These are phyloP conservation scores for Agelas oroides DNA, from an alignment of 37 sponge, comb jelly and placozoan species.

Conservation along the genomic window DNA sequence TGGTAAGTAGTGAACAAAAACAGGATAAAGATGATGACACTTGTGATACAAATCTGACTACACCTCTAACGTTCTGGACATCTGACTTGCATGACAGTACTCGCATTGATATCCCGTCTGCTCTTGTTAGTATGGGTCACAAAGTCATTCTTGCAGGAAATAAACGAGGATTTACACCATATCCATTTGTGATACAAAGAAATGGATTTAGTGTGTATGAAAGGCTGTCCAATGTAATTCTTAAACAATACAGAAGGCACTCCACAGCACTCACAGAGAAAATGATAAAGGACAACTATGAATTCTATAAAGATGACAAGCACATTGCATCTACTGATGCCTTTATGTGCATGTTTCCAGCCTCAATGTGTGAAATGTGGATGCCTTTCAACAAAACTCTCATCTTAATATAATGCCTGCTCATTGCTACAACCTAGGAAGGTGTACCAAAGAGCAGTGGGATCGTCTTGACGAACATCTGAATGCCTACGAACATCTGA, in stretches of 20 bases:
- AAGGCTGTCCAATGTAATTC: slow-evolving; percentile 6
- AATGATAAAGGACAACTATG: slow-evolving; percentile 34
- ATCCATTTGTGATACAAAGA: slow-evolving; percentile 20
- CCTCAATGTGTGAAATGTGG: slow-evolving; percentile 55
- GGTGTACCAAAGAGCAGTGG: slow-evolving; percentile 39
- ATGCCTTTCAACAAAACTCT: slow-evolving; percentile 68
- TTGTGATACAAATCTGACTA: slow-evolving; percentile 8
- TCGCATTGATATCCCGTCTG: slow-evolving; percentile 42
- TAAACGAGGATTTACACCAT: not conserved
- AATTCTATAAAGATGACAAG: slow-evolving; percentile 39
- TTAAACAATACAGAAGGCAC: not conserved
- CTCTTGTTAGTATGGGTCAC: slow-evolving; percentile 29
- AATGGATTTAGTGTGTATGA: slow-evolving; percentile 24
- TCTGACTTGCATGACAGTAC: slow-evolving; percentile 40
- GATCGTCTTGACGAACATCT: slow-evolving; percentile 47
- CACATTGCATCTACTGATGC: slow-evolving; percentile 27
- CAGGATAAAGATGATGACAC: not conserved
- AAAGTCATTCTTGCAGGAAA: slow-evolving; percentile 34
- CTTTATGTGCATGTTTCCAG: slow-evolving; percentile 51
- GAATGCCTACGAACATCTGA: too few relatives aligned
- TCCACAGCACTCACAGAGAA: slow-evolving; percentile 23
- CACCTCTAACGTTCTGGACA: slow-evolving; percentile 49
- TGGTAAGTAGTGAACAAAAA: not conserved
- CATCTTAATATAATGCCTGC: slow-evolving; percentile 28
- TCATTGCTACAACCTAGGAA: slow-evolving; percentile 54